Evolutionary conservation across 2,113 vertebrate genomes (phyloP).

Genomic region (Calonectris borealis): DNA sequence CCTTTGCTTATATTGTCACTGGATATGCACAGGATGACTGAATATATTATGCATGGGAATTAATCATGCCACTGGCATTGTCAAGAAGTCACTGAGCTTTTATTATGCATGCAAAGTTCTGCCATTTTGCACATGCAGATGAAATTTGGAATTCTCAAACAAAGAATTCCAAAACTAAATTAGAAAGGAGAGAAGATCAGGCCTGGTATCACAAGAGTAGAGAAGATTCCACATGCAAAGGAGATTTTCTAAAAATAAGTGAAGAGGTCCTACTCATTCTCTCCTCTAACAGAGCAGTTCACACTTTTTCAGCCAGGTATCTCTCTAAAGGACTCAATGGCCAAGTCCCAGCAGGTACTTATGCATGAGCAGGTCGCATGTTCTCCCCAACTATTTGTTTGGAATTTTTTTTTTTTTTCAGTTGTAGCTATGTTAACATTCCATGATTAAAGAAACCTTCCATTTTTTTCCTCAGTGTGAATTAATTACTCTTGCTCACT

Average conservation of each 20-base stretch:
- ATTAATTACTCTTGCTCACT: background rate
- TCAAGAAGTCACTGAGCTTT: conserved; percentile 25
- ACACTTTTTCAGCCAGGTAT: background rate
- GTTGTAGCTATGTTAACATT: background rate
- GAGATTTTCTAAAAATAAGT: background rate
- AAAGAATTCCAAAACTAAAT: background rate
- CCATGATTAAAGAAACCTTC: background rate
- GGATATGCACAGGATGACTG: conserved; percentile 27
- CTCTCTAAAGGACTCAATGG: background rate
- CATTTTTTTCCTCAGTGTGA: background rate
- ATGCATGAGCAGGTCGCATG: rapidly evolving
- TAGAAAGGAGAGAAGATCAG: background rate
- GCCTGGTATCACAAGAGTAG: background rate
- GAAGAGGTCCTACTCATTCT: background rate
- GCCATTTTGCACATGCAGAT: background rate
- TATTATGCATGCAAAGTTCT: conserved; percentile 17
- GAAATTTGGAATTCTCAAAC: background rate
- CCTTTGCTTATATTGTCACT: conserved; percentile 16
- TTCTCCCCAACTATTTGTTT: background rate
- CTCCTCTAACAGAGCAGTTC: background rate
- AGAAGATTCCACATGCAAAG: background rate
- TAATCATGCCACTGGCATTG: conserved; percentile 35
- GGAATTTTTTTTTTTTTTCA: background rate
- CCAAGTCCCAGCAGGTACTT: background rate
- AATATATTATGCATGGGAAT: conserved; percentile 44